Evolutionary conservation across 2,113 vertebrate species (phyloP).

Genomic region (Chloebia gouldiae): DNA sequence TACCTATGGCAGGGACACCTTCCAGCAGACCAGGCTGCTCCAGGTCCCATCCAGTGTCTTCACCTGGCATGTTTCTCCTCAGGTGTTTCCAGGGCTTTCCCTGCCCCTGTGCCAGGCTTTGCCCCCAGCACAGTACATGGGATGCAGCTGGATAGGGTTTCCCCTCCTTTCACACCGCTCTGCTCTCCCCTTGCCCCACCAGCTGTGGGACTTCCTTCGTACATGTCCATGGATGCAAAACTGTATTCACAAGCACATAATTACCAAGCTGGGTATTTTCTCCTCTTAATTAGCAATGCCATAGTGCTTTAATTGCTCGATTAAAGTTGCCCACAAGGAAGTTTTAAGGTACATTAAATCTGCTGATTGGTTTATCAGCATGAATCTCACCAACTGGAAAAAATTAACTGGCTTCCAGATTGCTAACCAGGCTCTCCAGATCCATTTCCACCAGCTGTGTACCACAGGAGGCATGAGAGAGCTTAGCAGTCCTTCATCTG

Average conservation of each 20-base stretch:
- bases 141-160: background rate
- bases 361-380: conserved; percentile 53
- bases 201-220: background rate
- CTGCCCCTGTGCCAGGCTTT: background rate
- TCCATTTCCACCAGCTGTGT: background rate
- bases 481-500: background rate
- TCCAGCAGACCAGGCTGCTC: background rate
- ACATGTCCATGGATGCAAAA: background rate
- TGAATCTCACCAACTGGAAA: conserved; percentile 37
- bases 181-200: background rate
- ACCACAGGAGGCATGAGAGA: background rate
- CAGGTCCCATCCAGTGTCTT: background rate
- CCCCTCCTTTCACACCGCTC: background rate
- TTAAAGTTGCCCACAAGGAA: conserved; percentile 58
- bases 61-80: background rate
- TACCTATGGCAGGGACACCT: background rate
- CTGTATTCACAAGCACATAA: conserved; percentile 30
- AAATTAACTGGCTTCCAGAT: conserved; percentile 23
- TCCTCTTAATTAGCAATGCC: conserved; percentile 33
- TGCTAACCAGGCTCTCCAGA: background rate
- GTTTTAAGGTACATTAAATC: conserved; percentile 58
- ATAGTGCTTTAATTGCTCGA: conserved; percentile 23
- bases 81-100: background rate
- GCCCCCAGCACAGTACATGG: background rate
- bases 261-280: conserved; percentile 40